These are phyloP conservation scores for Zelostemma sp. DNA, from an alignment of 1,140 invertebrate species.

Conservation along the genomic window DNA sequence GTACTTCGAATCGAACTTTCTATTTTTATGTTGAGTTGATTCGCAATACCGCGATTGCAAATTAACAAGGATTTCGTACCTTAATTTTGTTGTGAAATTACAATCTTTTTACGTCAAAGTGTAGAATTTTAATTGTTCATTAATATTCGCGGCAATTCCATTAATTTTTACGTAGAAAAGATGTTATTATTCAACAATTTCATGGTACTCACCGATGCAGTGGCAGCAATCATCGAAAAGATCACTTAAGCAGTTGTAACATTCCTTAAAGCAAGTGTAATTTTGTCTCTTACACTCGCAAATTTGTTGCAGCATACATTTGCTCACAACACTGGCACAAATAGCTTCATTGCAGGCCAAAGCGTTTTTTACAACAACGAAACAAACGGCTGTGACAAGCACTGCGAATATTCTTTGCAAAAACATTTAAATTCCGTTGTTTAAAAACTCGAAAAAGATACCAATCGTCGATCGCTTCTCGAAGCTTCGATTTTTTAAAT, in stretches of 20 bases:
- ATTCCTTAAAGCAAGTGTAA: slow-evolving; percentile 89
- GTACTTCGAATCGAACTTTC: no score
- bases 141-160: no score
- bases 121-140: no score
- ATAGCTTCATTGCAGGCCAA: slow-evolving; percentile 82
- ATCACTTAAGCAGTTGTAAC: slow-evolving; percentile 84
- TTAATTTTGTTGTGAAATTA: no score
- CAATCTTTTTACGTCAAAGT: no score
- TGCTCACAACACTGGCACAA: slow-evolving; percentile 90
- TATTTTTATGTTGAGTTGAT: no score
- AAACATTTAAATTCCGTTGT: background rate
- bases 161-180: no score
- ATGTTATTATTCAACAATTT: no score
- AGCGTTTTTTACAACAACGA: background rate
- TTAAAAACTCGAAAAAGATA: background rate
- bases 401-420: background rate
- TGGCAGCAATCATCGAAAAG: slow-evolving; percentile 91
- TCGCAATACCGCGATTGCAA: no score
- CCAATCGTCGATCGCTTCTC: no score
- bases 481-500: no score
- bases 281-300: slow-evolving; percentile 88
- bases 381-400: background rate
- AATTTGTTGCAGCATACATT: slow-evolving; percentile 90
- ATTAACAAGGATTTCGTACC: no score
- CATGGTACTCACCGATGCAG: slow-evolving; percentile 89